Evolutionary conservation across 2,797 vertebrate species (phyloP).

Genomic region (Hoplostethus mediterraneus): DNA sequence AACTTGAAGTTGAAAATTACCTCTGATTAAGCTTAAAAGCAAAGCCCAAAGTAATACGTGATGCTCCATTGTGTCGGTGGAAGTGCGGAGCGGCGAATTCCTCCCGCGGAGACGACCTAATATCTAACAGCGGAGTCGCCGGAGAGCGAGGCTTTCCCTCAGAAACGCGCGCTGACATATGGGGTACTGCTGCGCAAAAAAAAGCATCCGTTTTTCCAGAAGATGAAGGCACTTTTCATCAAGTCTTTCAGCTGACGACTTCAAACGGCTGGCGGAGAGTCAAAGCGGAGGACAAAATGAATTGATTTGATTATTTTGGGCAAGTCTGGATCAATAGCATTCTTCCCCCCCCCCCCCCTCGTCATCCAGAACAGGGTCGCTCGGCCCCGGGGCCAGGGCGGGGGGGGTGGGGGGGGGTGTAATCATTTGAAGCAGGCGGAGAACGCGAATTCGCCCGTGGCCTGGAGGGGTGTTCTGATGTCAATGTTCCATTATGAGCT

Average conservation of each 20-base stretch:
- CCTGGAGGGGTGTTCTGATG: constrained; percentile 79
- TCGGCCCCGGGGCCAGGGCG: constrained; percentile 85
- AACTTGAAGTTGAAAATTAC: constrained; percentile 29
- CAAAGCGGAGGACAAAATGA: constrained; percentile 85
- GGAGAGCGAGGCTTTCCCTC: constrained; percentile 34
- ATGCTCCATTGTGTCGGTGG: constrained; percentile 49
- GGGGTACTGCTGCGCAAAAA: constrained; percentile 42
- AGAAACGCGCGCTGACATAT: constrained; percentile 43
- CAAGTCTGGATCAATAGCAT: constrained; percentile 89
- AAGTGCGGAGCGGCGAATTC: constrained; percentile 56
- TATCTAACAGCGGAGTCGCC: constrained; percentile 52
- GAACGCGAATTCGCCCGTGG: constrained; percentile 78
- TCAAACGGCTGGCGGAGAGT: constrained; percentile 72
- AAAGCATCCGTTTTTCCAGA: constrained; percentile 51
- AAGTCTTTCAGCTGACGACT: constrained; percentile 63
- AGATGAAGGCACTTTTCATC: constrained; percentile 64
- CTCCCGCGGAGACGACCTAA: constrained; percentile 50
- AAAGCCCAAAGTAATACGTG: constrained; percentile 40
- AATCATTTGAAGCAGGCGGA: constrained; percentile 89
- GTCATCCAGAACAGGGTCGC: constrained; percentile 65
- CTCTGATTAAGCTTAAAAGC: constrained; percentile 18
- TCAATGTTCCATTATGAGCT: constrained; percentile 91
- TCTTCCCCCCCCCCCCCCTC: constrained; percentile 71
- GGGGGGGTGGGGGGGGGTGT: constrained; percentile 68
- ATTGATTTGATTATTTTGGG: constrained; percentile 92